A percentile compares a stretch with the other conserved stretches of the same genome.
These are phyloP conservation scores for Solenodon paradoxus DNA, from an alignment of 2,113 vertebrate species.

Conservation along the genomic window DNA sequence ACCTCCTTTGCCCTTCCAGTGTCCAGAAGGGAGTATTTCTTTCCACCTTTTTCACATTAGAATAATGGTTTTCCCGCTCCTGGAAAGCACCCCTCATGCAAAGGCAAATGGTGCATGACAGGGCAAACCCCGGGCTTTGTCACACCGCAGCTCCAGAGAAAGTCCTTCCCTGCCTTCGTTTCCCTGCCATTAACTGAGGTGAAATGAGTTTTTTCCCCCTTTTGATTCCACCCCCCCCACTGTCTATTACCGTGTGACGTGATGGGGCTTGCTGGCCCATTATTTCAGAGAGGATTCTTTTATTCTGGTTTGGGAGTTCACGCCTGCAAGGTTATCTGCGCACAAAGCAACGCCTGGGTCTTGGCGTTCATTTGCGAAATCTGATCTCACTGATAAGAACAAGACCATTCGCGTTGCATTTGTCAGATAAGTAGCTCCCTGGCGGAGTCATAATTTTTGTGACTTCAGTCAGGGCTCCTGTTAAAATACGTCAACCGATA, in stretches of 20 bases:
- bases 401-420: conserved; percentile 76
- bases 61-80: conserved; percentile 86
- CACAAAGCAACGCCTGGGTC: conserved; percentile 78
- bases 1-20: conserved; percentile 93
- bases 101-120: conserved; percentile 88
- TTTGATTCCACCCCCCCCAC: conserved; percentile 82
- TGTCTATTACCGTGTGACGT: conserved; percentile 84
- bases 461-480: conserved; percentile 81
- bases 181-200: conserved; percentile 90
- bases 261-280: conserved; percentile 84
- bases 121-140: conserved; percentile 83
- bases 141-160: conserved; percentile 83
- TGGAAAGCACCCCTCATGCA: conserved; percentile 83
- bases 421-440: conserved; percentile 82
- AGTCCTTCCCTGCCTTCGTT: conserved; percentile 88
- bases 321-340: conserved; percentile 87
- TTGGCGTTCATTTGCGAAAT: conserved; percentile 79
- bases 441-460: conserved; percentile 82
- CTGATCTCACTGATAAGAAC: conserved; percentile 85
- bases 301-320: conserved; percentile 82
- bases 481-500: conserved; percentile 82
- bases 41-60: conserved; percentile 86
- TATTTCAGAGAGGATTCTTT: conserved; percentile 84
- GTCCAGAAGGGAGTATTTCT: conserved; percentile 88
- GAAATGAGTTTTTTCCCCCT: conserved; percentile 87